Base-by-base conservation (phyloP, 1,140 invertebrate genomes). In the Drosophila kanapiae region DNA sequence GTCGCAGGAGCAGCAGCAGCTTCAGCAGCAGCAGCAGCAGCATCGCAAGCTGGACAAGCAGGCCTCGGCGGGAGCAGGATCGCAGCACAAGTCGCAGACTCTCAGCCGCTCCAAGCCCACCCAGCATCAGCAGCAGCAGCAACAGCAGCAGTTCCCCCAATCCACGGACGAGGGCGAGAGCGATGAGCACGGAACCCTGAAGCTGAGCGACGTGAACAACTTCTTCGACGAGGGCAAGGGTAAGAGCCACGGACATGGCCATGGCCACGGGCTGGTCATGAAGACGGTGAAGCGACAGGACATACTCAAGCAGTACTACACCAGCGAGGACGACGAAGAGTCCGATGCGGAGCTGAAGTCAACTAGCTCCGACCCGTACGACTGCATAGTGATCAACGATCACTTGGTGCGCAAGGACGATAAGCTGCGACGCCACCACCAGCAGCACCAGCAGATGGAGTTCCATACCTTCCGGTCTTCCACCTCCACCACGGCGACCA, bases 311-410 rank as follows among this genome's bases (percentile, higher is more conserved):
- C 95, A 95, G 92, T 95, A 96, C 91, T 95, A 95, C 63, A 95
- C 94, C 31, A 93, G 93, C 60, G 93, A 92, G 59, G 91, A 92
- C 38, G 91, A 88, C 27, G 80, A 88, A 48, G 80, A 91, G 43
- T 92, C 91, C 6, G 91, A 92, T 37, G 68, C 82, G 18, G 93
- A 84, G 93, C 93, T 92, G 80, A 94, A 82, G 91, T 95, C 95
- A 38, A 95, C 95, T 16, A 96, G 95, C 81, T 95, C 95, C 31
- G 95, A 96, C 94, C 95, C 95, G 13, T 96, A 96, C 82, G 95
- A 96, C 78, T 96, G 95, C 87, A 96, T 96, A 54, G 95, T 96
- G 16, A 95, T 96, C 31, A 95, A 96, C 80, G 95, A 96, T 93
- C 95, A 96, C 70, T 94, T 95, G 93, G 94, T 94, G 63, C 93